Conservation (phyloP, 2,113 vertebrate genomes). For the Callaeas wilsoni region DNA sequence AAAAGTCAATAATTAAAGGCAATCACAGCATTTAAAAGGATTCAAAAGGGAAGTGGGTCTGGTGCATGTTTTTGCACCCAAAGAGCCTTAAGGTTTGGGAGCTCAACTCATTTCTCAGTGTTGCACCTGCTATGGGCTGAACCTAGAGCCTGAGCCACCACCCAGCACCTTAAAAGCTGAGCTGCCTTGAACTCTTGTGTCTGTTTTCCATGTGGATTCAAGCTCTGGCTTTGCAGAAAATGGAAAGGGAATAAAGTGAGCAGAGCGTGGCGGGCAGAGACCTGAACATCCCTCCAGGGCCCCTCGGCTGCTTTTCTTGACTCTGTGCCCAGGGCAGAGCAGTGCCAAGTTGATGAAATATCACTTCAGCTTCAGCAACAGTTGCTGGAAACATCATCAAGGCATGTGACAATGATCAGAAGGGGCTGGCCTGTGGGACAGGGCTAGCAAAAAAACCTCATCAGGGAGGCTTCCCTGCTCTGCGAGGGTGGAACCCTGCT, state of each 20-base stretch:
- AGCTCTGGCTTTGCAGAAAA: neutral
- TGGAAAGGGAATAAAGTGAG: neutral
- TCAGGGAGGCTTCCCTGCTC: neutral
- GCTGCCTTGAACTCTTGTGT: rapidly evolving
- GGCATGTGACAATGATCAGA: neutral
- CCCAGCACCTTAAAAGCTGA: neutral
- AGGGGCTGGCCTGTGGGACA: neutral
- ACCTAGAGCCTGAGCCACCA: rapidly evolving
- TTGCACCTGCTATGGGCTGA: neutral
- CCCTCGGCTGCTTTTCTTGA: constrained; percentile 13
- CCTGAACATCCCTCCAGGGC: neutral
- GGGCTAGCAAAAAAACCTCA: neutral
- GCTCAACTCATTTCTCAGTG: neutral
- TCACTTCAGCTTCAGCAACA: constrained; percentile 6
- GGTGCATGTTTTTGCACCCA: neutral
- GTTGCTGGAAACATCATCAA: constrained; percentile 36
- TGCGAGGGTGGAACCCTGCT: neutral
- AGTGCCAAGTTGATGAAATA: constrained; percentile 14
- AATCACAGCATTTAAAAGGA: neutral
- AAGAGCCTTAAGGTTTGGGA: neutral
- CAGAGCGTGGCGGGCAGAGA: rapidly evolving
- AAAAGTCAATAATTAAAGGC: neutral
- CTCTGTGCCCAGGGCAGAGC: neutral
- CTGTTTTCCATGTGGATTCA: neutral
- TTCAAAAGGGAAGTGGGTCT: neutral